Base-by-base conservation (phyloP, 2,113 vertebrate species). In the Megalops atlanticus region DNA sequence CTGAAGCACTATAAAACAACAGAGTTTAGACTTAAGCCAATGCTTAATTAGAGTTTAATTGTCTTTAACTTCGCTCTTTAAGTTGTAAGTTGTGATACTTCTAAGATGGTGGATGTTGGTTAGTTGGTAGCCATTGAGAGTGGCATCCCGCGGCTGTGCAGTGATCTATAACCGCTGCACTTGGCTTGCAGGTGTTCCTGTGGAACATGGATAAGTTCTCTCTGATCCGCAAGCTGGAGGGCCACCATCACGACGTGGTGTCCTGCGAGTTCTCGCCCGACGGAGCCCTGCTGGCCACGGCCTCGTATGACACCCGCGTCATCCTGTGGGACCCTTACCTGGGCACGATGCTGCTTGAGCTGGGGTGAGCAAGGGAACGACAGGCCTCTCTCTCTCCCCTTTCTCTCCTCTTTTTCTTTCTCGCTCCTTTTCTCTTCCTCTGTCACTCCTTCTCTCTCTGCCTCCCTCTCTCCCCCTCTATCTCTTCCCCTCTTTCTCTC, bases 231-330 rank as follows among this genome's bases (percentile, higher is more conserved):
- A 99, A 96, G 87, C 92, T 99, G 58, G 98, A 99, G 85, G 98
- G 97, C 8, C 98, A 99, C 89, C 96, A 98, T 92, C 96, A 99
- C 81, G 98, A 99, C 89, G 98, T 99, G 86, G 97, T 99, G 94
- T 97, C 96, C 85, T 99, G 98, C 92, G 98, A 98, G 90, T 99
- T 99, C 89, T 99, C 98, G 83, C 97, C 98, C 86, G 98, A 99
- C 49, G 98, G 98, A 92, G 97, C 98, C 77, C 93, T 99, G 81
- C 93, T 99, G 90, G 98, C 96, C 94, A 99, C 98, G 10, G 98
- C 98, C 91, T 99, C 98, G 54, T 96, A 99, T 0, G 98, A 99
- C 90, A 99, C 98, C 64, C 93, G 97, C 54, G 95, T 99, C 49
- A 96, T 93, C 90, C 85, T 99, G 79, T 99, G 98, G 98, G 98